Base-by-base conservation (phyloP, 2,888 invertebrate genomes). In the Acrocyrtus sp. region DNA sequence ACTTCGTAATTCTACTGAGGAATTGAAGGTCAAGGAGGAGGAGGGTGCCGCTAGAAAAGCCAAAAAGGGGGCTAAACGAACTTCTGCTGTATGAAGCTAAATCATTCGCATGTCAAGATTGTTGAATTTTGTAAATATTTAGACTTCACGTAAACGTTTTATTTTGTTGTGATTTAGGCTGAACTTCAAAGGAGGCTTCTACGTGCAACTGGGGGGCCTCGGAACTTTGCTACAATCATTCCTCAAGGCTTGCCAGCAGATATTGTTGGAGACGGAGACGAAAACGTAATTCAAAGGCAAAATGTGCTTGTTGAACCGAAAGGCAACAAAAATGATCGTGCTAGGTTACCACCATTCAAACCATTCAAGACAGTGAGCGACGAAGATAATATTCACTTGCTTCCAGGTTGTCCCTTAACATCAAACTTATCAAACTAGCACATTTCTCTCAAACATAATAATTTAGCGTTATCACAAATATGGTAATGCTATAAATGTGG, bases 321-420 rank as follows among this genome's bases (percentile, higher is more conserved):
- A 39, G 65, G 58, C 15, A 4, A n/a, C 2, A 53, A 53, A 61
- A 51, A 69, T 27, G 68, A 74, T n/a, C 58, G 19, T 1, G 63
- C 74, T 8, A 19, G 74, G 19, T 48, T 72, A 3, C 63, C 68
- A 1, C 74, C 74, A 1, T 63, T 72, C 41, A 63, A 58, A 21
- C 72, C 72, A 29, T 70, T 72, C 43, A 61, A 63, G 21, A 74
- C 74, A 1, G 58, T 69, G 5, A 69, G 69, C 53, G 74, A 74
- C 39, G 58, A 62, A 58, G 74, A 74, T 21, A 74, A 69, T 22
- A 62, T 74, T 27, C 74, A 74, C 27, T 43, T 67, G 21, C 62
- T 74, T 0, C 74, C 74, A 17, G 60, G 51, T 56, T 21, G 3
- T 5, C 21, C 19, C 19, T 24, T 2, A 53, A n/a, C 12, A 6